Evolutionary conservation across 2,113 vertebrate genomes (phyloP).

Genomic region (Ochotona princeps): DNA sequence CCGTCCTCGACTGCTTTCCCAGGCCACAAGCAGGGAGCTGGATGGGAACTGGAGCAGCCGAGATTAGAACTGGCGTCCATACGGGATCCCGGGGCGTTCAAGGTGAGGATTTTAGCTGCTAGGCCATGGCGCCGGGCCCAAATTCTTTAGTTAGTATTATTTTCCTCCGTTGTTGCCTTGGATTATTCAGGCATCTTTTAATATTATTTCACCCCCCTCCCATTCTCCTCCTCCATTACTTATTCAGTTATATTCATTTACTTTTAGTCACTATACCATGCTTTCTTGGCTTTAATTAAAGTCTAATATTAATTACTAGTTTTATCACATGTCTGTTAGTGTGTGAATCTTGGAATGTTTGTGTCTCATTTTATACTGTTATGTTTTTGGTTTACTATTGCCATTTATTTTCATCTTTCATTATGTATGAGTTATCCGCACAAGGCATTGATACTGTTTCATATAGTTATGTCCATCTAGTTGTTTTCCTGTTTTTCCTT

Average conservation of each 20-base stretch:
- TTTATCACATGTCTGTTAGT: not conserved
- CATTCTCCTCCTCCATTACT: not conserved
- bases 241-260: not conserved
- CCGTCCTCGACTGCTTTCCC: no score
- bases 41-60: no score
- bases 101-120: no score
- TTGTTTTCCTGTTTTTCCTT: not conserved
- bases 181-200: not conserved
- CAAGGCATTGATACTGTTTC: not conserved
- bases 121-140: no score
- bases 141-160: not conserved
- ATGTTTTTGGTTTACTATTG: not conserved
- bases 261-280: not conserved
- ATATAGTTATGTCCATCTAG: not conserved
- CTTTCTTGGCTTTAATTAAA: not conserved
- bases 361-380: not conserved
- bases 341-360: not conserved
- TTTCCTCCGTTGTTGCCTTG: conserved; percentile 1
- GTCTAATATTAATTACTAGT: not conserved
- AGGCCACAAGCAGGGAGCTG: no score
- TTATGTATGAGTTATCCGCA: not conserved
- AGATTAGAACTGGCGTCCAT: no score
- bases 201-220: not conserved
- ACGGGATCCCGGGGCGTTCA: no score
- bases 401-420: not conserved